Base-by-base conservation (phyloP, 1,140 invertebrate species). In the Stegodyphus mimosarum region DNA sequence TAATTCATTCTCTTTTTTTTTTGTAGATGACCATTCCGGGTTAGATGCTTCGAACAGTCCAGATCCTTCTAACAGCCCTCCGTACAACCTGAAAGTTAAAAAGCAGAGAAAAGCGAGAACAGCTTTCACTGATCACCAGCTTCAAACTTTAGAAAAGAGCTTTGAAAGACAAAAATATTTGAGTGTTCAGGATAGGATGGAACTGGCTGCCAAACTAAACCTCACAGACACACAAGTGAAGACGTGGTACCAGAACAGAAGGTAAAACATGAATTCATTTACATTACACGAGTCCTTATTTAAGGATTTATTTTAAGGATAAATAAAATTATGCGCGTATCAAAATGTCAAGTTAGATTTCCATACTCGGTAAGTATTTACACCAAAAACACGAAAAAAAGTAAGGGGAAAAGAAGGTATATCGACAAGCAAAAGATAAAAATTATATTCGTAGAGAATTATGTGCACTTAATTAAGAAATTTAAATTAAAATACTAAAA, bases 151-250 rank as follows among this genome's bases (percentile, higher is more conserved):
- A 88, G 98, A 99, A 91, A 98, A 97, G 90, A 98, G 95, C 84
- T 99, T 99, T 91, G 98, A 99, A 90, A 92, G 97, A 87, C 98
- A 99, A 91, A 99, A 99, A 91, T 99, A 99, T 92, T 93, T 99
- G 49, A 98, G 96, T 89, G 98, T 99, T 6, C 98, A 99, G 90
- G 98, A 99, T 90, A 92, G 98, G 83, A 98, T 99, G 96, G 98
- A 99, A 92, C 91, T 99, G 86, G 98, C 98, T 0, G 95, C 97
- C 51, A 98, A 98, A 90, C 92, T 99, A 60, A 96, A 96, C 86
- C 93, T 99, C 49, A 98, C 96, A 9, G 98, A 99, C 90, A 99
- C 98, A 13, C 98, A 99, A 93, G 98, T 99, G 88, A 99, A 99
- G 91, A 99, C 98, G 81, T 99, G 98, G 98, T 99, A 99, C 91